A percentile compares a stretch with the other conserved stretches of the same genome.
Evolutionary conservation across 2,797 vertebrate genomes (phyloP).

Genomic region (Pelobates cultripes): DNA sequence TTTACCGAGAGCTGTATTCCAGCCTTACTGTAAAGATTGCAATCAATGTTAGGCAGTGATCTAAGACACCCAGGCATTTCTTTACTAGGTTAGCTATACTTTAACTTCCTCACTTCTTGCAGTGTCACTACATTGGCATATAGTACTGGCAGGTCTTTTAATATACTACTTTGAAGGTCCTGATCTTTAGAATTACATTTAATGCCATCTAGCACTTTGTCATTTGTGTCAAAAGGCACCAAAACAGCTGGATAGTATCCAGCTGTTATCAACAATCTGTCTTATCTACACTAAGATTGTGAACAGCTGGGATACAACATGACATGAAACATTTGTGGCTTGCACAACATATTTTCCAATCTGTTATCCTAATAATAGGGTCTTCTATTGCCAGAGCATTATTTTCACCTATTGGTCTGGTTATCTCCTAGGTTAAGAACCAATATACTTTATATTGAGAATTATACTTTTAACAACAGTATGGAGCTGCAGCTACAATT

Average conservation of each 20-base stretch:
- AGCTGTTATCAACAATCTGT: constrained; percentile 6
- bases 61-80: too few relatives aligned
- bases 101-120: background rate
- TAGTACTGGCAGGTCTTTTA: background rate
- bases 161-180: background rate
- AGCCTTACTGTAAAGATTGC: too few relatives aligned
- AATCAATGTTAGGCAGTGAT: too few relatives aligned
- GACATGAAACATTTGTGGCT: background rate
- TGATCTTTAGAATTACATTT: background rate
- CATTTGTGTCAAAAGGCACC: background rate
- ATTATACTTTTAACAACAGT: too few relatives aligned
- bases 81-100: background rate
- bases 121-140: background rate
- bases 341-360: background rate
- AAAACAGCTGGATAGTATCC: background rate
- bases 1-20: too few relatives aligned
- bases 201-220: background rate
- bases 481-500: too few relatives aligned
- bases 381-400: background rate
- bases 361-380: background rate
- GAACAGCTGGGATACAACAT: background rate
- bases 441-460: too few relatives aligned
- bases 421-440: too few relatives aligned
- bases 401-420: too few relatives aligned
- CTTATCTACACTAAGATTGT: background rate